A percentile compares a stretch with the other conserved stretches of the same genome.
These are phyloP conservation scores for Argynnis bischoffii DNA, from an alignment of 2,888 invertebrate genomes.

Conservation along the genomic window DNA sequence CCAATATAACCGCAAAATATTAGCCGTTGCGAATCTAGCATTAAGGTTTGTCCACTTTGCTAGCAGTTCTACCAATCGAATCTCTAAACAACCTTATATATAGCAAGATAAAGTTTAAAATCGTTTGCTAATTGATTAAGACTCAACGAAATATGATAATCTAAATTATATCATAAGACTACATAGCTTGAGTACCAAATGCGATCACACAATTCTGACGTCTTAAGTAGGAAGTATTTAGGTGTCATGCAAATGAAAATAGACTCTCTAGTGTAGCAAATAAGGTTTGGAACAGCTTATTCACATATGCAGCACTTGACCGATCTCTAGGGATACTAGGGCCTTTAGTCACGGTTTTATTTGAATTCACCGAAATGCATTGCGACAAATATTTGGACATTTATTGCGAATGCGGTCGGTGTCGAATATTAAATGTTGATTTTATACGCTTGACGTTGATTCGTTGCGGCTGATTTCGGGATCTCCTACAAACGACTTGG, in stretches of 20 bases:
- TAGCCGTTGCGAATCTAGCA: slow-evolving; percentile 75
- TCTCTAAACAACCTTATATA: slow-evolving; percentile 39
- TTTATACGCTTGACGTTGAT: slow-evolving; percentile 63
- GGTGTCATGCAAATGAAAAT: slow-evolving; percentile 12
- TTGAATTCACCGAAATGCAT: slow-evolving; percentile 73
- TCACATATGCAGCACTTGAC: slow-evolving; percentile 54
- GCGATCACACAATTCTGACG: slow-evolving; percentile 43
- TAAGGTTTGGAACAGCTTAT: slow-evolving; percentile 41
- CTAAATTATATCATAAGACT: slow-evolving; percentile 49
- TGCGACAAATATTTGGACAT: slow-evolving; percentile 81
- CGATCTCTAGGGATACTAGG: slow-evolving; percentile 72
- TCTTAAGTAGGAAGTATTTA: slow-evolving; percentile 40
- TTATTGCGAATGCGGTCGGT: slow-evolving; percentile 70
- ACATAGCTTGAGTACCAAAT: slow-evolving; percentile 48
- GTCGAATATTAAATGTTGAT: slow-evolving; percentile 74
- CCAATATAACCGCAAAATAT: slow-evolving; percentile 79
- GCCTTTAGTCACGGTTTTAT: slow-evolving; percentile 79
- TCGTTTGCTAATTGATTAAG: slow-evolving; percentile 30
- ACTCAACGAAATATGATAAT: slow-evolving; percentile 45
- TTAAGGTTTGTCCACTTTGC: slow-evolving; percentile 58
- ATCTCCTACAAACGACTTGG: slow-evolving; percentile 52
- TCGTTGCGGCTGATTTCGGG: slow-evolving; percentile 62
- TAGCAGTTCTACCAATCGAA: slow-evolving; percentile 19
- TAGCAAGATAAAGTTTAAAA: slow-evolving; percentile 41
- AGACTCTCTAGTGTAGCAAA: not conserved